phyloP scores from a whole-genome alignment of 2,888 invertebrate species.

The Eulithis testata region DNA sequence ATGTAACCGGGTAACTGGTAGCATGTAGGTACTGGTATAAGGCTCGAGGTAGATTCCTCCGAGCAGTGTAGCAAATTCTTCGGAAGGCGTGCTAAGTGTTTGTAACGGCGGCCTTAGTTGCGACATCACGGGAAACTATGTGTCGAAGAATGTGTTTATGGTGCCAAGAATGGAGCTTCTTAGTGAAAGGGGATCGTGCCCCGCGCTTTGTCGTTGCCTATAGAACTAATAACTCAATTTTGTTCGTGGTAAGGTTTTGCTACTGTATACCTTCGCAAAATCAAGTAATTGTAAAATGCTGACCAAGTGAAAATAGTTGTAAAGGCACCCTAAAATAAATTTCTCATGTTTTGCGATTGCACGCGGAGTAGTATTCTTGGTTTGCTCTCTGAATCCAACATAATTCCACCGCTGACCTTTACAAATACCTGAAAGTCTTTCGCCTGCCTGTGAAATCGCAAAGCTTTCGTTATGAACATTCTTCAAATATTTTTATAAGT shows the following conservation, averaged over 20 bases:
- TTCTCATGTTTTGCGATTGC: slow-evolving; percentile 13
- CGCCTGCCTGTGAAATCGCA: slow-evolving; percentile 58
- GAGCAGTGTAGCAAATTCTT: slow-evolving; percentile 73
- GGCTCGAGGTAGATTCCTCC: slow-evolving; percentile 66
- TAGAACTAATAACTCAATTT: slow-evolving; percentile 50
- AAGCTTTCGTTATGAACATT: slow-evolving; percentile 67
- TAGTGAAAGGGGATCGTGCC: slow-evolving; percentile 55
- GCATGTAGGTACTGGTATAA: slow-evolving; percentile 53
- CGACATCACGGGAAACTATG: slow-evolving; percentile 78
- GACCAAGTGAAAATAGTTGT: no score
- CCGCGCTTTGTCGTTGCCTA: slow-evolving; percentile 46
- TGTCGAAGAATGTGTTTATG: slow-evolving; percentile 83
- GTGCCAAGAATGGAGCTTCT: slow-evolving; percentile 80
- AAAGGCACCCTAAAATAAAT: no score
- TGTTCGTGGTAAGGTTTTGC: slow-evolving; percentile 25
- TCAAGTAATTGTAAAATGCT: no score
- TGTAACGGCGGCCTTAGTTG: slow-evolving; percentile 71
- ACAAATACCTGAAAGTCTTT: slow-evolving; percentile 52
- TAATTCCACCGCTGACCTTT: slow-evolving; percentile 51
- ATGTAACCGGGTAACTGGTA: slow-evolving; percentile 57
- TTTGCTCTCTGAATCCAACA: slow-evolving; percentile 44
- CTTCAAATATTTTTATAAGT: slow-evolving; percentile 60
- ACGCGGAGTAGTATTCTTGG: slow-evolving; percentile 34
- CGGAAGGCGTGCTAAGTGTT: slow-evolving; percentile 65
- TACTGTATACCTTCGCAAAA: no score